Base-by-base conservation (phyloP, 2,797 vertebrate species). In the Muscicapa comitata region DNA sequence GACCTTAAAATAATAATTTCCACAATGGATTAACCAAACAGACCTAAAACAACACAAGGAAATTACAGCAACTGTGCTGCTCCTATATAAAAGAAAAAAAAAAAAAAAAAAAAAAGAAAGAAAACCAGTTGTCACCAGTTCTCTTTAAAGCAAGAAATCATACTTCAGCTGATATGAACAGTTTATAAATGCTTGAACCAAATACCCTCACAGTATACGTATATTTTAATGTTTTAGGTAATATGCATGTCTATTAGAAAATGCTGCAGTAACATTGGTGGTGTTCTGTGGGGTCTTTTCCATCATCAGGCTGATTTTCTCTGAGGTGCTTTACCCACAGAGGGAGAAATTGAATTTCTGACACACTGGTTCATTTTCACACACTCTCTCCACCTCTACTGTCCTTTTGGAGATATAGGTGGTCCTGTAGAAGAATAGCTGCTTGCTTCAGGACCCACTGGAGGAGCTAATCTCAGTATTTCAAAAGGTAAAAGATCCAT, bases 91-190 rank as follows among this genome's bases (percentile, higher is more conserved):
- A 61, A 94, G 80, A 83, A 8, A 45, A 31, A 13, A 43, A 28
- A 33, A 24, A 12, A 24, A 16, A 24, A 51, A 51, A 13, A 17
- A 25, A 40, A 40, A 29, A 11, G 15, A 42, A 33, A 20, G 13
- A 40, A 65, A 43, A 70, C 8, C 42, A 80, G 63, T 94, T 93
- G 18, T 89, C 72, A 77, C 51, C 54, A 81, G 83, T 72, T 96
- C 79, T 90, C 54, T 86, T 93, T 94, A 87, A 95, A 96, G 88
- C 66, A 94, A 86, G 92, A 94, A 82, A 75, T 76, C 63, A 28
- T 81, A 68, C 59, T 59, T 89, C 68, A 53, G 58, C 77, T 91
- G 90, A 96, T 95, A 70, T 85, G 84, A 63, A 68, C 3, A 5
- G 61, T 72, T 93, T 92, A 67, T 53, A 93, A 95, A 59, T 9